Conservation (phyloP, 2,797 vertebrate genomes). For the Lepilemur septentrionalis region DNA sequence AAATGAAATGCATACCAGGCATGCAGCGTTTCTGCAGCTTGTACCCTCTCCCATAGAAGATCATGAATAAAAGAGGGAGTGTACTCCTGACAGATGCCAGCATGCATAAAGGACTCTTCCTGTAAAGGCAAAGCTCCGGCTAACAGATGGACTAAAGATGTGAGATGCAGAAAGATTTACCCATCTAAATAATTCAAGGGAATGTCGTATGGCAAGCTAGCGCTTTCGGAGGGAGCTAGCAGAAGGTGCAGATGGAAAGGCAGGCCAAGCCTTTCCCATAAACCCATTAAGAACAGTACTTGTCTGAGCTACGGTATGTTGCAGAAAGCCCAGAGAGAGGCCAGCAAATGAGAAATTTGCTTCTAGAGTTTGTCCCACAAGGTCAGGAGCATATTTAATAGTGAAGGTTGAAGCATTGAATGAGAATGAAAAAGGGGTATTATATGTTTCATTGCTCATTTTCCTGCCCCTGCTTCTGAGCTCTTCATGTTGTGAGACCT, state of each 20-base stretch:
- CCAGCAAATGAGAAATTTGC: constrained; percentile 82
- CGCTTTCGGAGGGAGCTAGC: constrained; percentile 83
- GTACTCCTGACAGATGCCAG: constrained; percentile 87
- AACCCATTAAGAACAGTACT: constrained; percentile 86
- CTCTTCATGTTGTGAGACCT: background rate
- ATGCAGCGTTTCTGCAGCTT: constrained; percentile 83
- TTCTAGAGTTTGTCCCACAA: constrained; percentile 83
- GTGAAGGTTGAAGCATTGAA: constrained; percentile 73
- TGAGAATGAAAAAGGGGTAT: background rate
- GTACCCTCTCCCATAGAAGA: constrained; percentile 84
- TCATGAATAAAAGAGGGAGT: constrained; percentile 87
- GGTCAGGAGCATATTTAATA: constrained; percentile 83
- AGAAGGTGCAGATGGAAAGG: constrained; percentile 89
- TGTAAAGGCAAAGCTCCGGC: constrained; percentile 85
- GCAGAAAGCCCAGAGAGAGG: constrained; percentile 80
- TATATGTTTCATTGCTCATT: background rate
- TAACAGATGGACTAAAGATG: constrained; percentile 98
- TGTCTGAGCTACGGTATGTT: constrained; percentile 85
- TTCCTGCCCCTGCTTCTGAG: background rate
- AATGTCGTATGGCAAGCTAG: constrained; percentile 87
- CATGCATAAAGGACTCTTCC: constrained; percentile 87
- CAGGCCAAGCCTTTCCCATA: constrained; percentile 87
- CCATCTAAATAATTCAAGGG: constrained; percentile 98
- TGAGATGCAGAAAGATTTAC: constrained; percentile 96
- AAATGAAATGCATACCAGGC: constrained; percentile 87